Evolutionary conservation across 2,797 vertebrate genomes (phyloP).

Genomic region (Hafferia zeledoni): DNA sequence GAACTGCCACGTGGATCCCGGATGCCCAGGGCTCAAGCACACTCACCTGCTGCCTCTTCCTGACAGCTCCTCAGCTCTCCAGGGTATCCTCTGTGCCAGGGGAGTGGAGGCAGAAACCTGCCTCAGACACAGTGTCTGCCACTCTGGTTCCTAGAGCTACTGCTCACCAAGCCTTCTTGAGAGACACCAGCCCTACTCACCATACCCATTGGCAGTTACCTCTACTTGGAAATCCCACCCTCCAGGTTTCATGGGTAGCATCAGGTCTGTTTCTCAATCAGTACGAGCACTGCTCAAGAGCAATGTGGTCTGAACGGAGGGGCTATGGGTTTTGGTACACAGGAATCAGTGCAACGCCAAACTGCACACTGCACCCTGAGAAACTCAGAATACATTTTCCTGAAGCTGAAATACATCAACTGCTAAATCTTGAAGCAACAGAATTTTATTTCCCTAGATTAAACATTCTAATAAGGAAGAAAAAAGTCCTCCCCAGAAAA

Average conservation of each 20-base stretch:
- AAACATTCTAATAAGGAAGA: background rate
- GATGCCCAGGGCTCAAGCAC: background rate
- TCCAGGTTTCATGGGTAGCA: background rate
- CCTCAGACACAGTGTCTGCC: background rate
- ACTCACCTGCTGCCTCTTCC: background rate
- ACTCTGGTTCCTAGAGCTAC: background rate
- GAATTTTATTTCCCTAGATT: background rate
- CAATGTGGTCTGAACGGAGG: fast-evolving
- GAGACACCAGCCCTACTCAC: background rate
- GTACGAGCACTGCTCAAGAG: fast-evolving
- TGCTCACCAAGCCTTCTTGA: background rate
- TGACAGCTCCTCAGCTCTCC: fast-evolving
- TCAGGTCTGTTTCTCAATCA: fast-evolving
- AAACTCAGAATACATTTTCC: background rate
- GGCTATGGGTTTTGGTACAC: background rate
- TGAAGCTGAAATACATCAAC: background rate
- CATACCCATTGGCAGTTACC: fast-evolving
- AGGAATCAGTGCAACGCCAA: background rate
- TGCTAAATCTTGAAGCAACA: background rate
- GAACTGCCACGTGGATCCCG: background rate
- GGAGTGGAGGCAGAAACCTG: background rate
- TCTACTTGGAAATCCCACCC: background rate
- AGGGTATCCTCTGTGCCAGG: background rate
- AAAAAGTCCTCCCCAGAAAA: background rate
- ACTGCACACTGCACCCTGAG: background rate